A percentile compares a stretch with the other conserved stretches of the same genome.
Evolutionary conservation across 2,888 invertebrate genomes (phyloP).

Genomic region (Lysandra bellargus): DNA sequence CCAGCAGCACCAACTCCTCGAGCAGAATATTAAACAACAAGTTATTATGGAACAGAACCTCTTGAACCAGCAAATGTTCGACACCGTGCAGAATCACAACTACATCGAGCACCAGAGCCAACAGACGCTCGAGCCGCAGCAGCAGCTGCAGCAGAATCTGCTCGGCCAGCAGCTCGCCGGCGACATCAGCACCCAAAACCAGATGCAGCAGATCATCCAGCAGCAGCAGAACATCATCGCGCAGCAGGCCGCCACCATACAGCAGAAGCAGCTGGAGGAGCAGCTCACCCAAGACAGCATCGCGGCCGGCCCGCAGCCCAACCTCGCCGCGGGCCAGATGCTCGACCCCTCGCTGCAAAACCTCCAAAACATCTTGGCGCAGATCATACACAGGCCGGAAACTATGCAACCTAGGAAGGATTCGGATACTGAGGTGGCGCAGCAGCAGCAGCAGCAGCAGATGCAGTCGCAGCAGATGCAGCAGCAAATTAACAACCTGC

Average conservation of each 20-base stretch:
- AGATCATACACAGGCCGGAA: constrained; percentile 73
- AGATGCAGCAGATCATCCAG: constrained; percentile 76
- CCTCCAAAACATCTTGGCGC: constrained; percentile 68
- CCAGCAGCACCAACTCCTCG: constrained; percentile 60
- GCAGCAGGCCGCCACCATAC: constrained; percentile 73
- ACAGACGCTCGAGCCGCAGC: constrained; percentile 59
- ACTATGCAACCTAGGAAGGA: constrained; percentile 66
- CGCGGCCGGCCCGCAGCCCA: constrained; percentile 59
- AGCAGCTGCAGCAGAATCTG: constrained; percentile 60
- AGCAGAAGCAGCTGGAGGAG: constrained; percentile 72
- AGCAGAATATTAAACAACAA: constrained; percentile 65
- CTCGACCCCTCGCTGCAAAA: constrained; percentile 78
- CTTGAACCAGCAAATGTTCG: constrained; percentile 71
- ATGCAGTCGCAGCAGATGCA: constrained; percentile 45
- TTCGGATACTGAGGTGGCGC: constrained; percentile 64
- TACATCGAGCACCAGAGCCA: constrained; percentile 65
- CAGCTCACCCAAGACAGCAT: constrained; percentile 66
- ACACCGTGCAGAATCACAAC: constrained; percentile 60
- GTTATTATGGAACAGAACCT: constrained; percentile 74
- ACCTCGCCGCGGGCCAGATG: constrained; percentile 65
- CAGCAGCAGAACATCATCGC: constrained; percentile 71
- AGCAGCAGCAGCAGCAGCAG: constrained; percentile 46
- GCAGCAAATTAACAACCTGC: constrained; percentile 47
- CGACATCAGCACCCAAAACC: constrained; percentile 72
- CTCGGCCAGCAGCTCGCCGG: constrained; percentile 62